Evolutionary conservation across 2,797 vertebrate genomes (phyloP), one percentile per base, ranked within the genome.

Genomic region (Peromyscus attwateri): DNA sequence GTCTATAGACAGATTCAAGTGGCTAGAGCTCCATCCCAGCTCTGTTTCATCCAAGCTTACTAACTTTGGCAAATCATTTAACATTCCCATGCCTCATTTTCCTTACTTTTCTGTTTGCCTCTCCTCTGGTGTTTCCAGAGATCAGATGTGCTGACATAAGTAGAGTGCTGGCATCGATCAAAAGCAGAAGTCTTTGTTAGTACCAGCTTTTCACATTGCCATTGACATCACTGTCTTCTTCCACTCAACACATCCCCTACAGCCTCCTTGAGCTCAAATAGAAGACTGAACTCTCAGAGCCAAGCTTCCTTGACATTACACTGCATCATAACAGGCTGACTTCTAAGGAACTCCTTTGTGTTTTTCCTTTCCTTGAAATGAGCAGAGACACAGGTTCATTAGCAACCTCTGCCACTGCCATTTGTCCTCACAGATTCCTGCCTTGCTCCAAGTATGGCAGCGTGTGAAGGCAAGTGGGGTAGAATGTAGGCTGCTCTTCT

Each of bases 291-390:
- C 12, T 62, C 29, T 52, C 14, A 46, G 91, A 43, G 13, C n/a
- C 68, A 17, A 71, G 11, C 0, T 64, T 52, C 14, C 37, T 91
- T 37, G 60, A 66, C 23, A 34, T 68, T 49, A 52, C 43, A 62
- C n/a, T 80, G 21, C 43, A 60, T 55, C 75, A 60, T 46, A 46
- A 89, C 27, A 90, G 34, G 13, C 23, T 16, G 43, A 60, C 17
- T 55, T 87, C 29, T 92, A 43, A 85, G 68, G 25, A 75, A 66
- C 49, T 80, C 76, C 49, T 66, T 85, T 79, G 55, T 90, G 21
- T 75, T 85, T 75, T 55, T 80, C 77, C 90, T 91, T 83, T 91
- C 71, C 95, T 94, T 55, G 94, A 80, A 79, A 76, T 10, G 17
- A 55, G 85, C 70, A 64, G 13, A 83, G 80, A 92, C 19, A 60